These are phyloP conservation scores for Zele albiditarsus DNA, from an alignment of 2,888 invertebrate genomes.

Conservation along the genomic window DNA sequence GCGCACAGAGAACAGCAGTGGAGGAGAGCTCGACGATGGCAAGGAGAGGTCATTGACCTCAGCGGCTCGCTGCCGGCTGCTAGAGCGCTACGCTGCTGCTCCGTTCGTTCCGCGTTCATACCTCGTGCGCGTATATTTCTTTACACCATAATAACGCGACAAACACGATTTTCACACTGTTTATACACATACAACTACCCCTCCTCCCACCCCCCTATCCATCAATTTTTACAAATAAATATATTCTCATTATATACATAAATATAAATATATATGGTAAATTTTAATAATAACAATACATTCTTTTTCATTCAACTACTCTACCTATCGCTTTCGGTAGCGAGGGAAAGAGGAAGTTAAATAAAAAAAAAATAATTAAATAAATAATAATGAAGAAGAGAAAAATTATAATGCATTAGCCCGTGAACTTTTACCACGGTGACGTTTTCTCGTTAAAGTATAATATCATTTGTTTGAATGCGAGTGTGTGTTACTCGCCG, in stretches of 20 bases:
- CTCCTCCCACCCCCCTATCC: no score
- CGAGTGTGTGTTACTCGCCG: not conserved
- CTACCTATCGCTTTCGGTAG: not conserved
- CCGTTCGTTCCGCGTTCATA: constrained; percentile 65
- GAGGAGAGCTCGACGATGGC: constrained; percentile 68
- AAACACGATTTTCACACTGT: constrained; percentile 34
- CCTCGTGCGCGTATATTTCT: constrained; percentile 63
- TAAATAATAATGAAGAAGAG: not conserved
- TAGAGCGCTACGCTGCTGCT: constrained; percentile 66
- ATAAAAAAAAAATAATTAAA: not conserved
- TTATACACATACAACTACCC: not conserved
- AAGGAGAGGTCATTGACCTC: constrained; percentile 71
- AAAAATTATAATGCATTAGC: not conserved
- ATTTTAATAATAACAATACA: not conserved
- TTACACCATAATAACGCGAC: constrained; percentile 47
- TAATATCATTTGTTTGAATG: not conserved
- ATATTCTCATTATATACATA: constrained; percentile 1
- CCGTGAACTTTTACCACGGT: not conserved
- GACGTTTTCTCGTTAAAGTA: not conserved
- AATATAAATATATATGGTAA: constrained; percentile 8
- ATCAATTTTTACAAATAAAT: not conserved
- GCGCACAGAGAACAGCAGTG: constrained; percentile 35
- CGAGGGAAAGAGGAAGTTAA: not conserved
- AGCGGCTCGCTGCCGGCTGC: constrained; percentile 72
- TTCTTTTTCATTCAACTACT: not conserved